These are phyloP conservation scores for Holcopasites calliopsidis DNA, from an alignment of 1,140 invertebrate species.

Conservation along the genomic window DNA sequence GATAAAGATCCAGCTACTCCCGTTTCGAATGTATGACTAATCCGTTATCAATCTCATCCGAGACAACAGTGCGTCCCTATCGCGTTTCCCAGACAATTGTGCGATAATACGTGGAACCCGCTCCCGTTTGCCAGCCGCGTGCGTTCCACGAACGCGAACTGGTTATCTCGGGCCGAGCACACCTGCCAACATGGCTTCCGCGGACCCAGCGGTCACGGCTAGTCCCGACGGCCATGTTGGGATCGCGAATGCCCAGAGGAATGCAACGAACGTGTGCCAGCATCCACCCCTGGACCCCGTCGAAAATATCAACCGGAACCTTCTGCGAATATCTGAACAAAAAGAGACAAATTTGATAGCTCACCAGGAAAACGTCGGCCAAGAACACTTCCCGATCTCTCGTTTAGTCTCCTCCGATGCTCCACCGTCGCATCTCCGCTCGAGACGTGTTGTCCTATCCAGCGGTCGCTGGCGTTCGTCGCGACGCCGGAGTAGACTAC, in stretches of 20 bases:
- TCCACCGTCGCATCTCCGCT: constrained; percentile 50
- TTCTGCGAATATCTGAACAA: no score
- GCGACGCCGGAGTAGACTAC: constrained; percentile 17
- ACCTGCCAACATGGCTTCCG: constrained; percentile 81
- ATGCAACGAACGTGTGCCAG: constrained; percentile 44
- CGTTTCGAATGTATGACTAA: background rate
- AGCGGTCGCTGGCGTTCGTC: constrained; percentile 27
- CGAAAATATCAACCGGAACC: background rate
- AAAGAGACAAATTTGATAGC: no score
- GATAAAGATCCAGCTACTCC: background rate
- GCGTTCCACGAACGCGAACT: constrained; percentile 67
- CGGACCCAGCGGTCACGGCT: constrained; percentile 77
- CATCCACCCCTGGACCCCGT: background rate
- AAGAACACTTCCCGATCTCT: constrained; percentile 33
- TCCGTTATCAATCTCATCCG: no score
- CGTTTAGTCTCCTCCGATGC: constrained; percentile 28
- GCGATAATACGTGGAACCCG: constrained; percentile 26
- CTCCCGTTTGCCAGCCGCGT: constrained; percentile 41
- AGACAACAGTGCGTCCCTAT: background rate
- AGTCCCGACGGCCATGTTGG: constrained; percentile 78
- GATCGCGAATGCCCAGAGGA: constrained; percentile 68
- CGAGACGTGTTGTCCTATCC: constrained; percentile 14
- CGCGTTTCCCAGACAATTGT: background rate
- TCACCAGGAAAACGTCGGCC: constrained; percentile 45
- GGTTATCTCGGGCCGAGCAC: constrained; percentile 76